Conservation (phyloP, 2,113 vertebrate species). For the Physeter macrocephalus region DNA sequence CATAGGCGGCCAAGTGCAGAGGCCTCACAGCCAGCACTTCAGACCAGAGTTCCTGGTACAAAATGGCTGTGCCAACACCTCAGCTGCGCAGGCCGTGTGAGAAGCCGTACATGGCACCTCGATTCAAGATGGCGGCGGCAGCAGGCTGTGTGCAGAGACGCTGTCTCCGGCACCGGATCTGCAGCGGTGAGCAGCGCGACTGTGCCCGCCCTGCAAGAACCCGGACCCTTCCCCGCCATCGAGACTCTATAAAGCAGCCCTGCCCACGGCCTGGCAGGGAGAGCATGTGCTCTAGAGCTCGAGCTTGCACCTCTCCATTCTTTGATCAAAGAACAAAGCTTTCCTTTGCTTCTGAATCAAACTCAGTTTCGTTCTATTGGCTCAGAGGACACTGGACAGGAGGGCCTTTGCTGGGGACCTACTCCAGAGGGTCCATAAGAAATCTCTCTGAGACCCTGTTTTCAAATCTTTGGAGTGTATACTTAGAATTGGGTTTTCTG, state of each 20-base stretch:
- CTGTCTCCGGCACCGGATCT: background rate
- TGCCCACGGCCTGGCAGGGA: background rate
- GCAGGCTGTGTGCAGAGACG: background rate
- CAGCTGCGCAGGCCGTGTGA: fast-evolving
- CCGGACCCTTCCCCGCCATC: background rate
- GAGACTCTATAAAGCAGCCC: background rate
- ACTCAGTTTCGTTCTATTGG: background rate
- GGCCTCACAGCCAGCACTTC: background rate
- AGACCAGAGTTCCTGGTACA: background rate
- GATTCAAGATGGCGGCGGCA: background rate
- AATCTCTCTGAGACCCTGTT: background rate
- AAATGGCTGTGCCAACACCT: background rate
- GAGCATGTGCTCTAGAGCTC: background rate
- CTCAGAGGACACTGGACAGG: background rate
- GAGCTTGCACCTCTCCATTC: background rate
- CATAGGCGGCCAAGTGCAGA: background rate
- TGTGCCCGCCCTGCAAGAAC: background rate
- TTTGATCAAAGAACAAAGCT: background rate
- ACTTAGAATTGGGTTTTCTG: background rate
- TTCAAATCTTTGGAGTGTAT: background rate
- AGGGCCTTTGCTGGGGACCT: background rate
- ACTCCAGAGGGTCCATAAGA: background rate
- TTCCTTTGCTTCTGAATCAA: background rate
- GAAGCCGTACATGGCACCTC: background rate
- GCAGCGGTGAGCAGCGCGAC: background rate